Base-by-base conservation (phyloP, 2,888 invertebrate species). In the Athalia cordata region DNA sequence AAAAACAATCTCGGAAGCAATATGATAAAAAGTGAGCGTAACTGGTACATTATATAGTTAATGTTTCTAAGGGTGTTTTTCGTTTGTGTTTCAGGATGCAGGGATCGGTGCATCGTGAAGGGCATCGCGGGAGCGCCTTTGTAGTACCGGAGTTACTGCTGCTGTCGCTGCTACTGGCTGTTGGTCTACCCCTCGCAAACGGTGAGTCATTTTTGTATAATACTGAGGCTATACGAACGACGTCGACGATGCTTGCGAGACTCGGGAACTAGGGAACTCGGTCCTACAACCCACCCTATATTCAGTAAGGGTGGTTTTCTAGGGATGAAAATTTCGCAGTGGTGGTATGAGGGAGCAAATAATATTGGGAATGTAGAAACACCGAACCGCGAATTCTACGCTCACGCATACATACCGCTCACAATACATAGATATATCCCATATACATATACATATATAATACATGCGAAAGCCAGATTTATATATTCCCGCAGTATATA, bases 161-260 rank as follows among this genome's bases (percentile, higher is more conserved):
- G 79, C 80, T 87, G 77, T 81, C 85, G 80, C 81, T 86, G 81
- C 85, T 86, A 81, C 84, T 84, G 79, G 80, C 85, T 79, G 82
- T 80, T 64, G 82, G 84, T 74, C 81, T 86, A 81, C 84, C 87
- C 84, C 83, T 85, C 81, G 86, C 86, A 81, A 86, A 88, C 84
- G 89, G 90, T 89, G 86, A 90, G 89, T 88, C 87, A 86, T 83
- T 84, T 81, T 84, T 78, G 82, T 79, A 79, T 81, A 82, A 84
- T 83, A 80, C 80, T 50, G 55, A 68, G 55, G 68, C 55, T 29
- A 29, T 29, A 49, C 59, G 45, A 29, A 29, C 29, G 50, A 75
- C 13, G 15, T 45, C 62, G 50, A 62, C 13, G 74, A 49, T n/a
- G 3, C 13, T 29, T 8, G 49, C 59, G 49, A 61, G 72, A 55